These are phyloP conservation scores for Apodemus sylvaticus DNA, from an alignment of 2,113 vertebrate genomes.

Conservation along the genomic window DNA sequence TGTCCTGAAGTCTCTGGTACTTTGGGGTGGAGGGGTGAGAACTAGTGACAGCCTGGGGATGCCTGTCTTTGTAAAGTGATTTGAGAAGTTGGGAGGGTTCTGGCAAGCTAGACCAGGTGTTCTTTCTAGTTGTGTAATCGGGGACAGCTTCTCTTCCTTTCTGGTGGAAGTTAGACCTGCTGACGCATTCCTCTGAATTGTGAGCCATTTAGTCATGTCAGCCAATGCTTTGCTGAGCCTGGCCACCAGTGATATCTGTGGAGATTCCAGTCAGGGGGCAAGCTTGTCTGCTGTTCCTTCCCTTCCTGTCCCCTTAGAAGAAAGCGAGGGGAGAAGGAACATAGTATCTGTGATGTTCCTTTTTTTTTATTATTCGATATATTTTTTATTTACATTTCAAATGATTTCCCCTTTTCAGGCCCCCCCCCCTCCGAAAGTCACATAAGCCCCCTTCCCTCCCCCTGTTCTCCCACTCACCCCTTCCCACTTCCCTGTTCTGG, in stretches of 20 bases:
- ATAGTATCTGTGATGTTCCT: no score
- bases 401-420: no score
- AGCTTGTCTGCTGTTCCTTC: neutral
- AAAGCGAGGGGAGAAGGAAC: neutral
- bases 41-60: neutral
- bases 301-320: neutral
- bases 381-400: no score
- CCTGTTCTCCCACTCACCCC: no score
- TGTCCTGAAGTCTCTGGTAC: neutral
- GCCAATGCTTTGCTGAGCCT: neutral
- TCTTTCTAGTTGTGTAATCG: slow-evolving; percentile 8
- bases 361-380: no score
- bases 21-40: neutral
- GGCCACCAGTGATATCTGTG: accelerated
- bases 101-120: neutral
- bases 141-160: neutral
- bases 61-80: neutral
- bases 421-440: no score
- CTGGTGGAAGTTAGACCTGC: neutral
- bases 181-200: neutral
- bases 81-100: neutral
- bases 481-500: no score
- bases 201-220: neutral
- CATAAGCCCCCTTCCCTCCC: no score
- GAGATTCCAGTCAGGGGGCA: neutral